Conservation (phyloP, 1,140 invertebrate genomes). For the Pinna nobilis region DNA sequence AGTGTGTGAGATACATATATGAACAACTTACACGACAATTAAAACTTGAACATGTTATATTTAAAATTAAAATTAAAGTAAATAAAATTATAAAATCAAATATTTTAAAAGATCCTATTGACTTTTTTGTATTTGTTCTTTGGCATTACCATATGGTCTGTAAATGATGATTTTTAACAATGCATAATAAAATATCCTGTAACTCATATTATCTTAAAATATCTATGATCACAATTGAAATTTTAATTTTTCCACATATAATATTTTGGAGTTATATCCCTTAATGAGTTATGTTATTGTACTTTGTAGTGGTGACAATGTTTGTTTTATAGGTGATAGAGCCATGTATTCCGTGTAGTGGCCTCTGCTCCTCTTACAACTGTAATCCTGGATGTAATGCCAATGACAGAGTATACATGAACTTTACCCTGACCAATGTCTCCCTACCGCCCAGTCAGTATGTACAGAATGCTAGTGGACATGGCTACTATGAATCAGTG, state of each 20-base stretch:
- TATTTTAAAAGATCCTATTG: too few relatives aligned
- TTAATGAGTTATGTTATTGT: too few relatives aligned
- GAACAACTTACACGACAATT: too few relatives aligned
- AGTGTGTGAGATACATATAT: too few relatives aligned
- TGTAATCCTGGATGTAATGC: conserved; percentile 11
- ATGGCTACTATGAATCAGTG: conserved; percentile 8
- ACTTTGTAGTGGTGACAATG: too few relatives aligned
- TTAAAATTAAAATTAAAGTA: too few relatives aligned
- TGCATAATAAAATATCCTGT: not conserved
- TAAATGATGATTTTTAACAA: not conserved
- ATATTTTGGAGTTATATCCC: too few relatives aligned
- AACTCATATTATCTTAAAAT: not conserved
- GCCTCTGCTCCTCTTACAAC: conserved; percentile 16
- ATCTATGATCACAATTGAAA: not conserved
- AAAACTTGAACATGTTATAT: too few relatives aligned
- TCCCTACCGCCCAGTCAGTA: conserved; percentile 6
- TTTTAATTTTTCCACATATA: not conserved
- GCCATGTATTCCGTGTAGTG: conserved; percentile 30
- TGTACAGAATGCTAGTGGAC: conserved; percentile 5
- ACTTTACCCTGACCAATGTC: conserved; percentile 15
- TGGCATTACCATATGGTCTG: not conserved
- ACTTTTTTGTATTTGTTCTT: too few relatives aligned
- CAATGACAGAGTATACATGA: not conserved
- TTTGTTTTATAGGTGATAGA: conserved; percentile 20
- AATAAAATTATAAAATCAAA: too few relatives aligned